Conservation (phyloP, 2,797 vertebrate species). For the Macropodus opercularis region DNA sequence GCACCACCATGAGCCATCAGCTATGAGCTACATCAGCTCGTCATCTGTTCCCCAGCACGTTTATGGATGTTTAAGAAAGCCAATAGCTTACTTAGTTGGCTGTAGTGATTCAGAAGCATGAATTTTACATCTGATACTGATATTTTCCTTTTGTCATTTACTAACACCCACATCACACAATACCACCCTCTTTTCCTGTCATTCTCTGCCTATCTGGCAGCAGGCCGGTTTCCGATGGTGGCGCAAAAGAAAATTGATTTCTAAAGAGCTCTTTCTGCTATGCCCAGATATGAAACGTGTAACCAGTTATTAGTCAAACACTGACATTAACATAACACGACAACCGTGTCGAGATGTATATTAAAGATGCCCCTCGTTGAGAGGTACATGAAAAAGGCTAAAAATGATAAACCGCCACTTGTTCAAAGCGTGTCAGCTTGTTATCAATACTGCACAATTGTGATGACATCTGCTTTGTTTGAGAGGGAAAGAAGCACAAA, state of each 20-base stretch:
- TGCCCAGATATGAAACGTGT: constrained; percentile 69
- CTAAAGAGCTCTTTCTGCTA: constrained; percentile 69
- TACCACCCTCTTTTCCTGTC: constrained; percentile 32
- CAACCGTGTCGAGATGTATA: constrained; percentile 63
- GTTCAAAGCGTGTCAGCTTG: constrained; percentile 31
- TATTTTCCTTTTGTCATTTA: constrained; percentile 35
- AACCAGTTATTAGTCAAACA: constrained; percentile 65
- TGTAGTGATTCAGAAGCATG: constrained; percentile 10
- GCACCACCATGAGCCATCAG: constrained; percentile 29
- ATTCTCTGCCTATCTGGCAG: constrained; percentile 54
- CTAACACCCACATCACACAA: constrained; percentile 43
- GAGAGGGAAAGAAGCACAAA: constrained; percentile 5
- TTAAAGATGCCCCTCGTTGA: constrained; percentile 55
- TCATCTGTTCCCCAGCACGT: not conserved
- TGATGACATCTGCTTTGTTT: constrained; percentile 50
- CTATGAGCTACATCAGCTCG: constrained; percentile 1
- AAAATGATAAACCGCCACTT: constrained; percentile 44
- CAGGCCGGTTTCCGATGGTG: constrained; percentile 64
- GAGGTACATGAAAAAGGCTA: constrained; percentile 30
- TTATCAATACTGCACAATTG: constrained; percentile 29
- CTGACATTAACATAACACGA: constrained; percentile 70
- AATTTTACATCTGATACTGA: constrained; percentile 41
- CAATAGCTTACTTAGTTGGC: constrained; percentile 18
- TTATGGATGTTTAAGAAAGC: constrained; percentile 15
- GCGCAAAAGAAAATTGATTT: constrained; percentile 78